These are phyloP conservation scores for Neotoma lepida DNA, from an alignment of 2,113 vertebrate species.

Conservation along the genomic window DNA sequence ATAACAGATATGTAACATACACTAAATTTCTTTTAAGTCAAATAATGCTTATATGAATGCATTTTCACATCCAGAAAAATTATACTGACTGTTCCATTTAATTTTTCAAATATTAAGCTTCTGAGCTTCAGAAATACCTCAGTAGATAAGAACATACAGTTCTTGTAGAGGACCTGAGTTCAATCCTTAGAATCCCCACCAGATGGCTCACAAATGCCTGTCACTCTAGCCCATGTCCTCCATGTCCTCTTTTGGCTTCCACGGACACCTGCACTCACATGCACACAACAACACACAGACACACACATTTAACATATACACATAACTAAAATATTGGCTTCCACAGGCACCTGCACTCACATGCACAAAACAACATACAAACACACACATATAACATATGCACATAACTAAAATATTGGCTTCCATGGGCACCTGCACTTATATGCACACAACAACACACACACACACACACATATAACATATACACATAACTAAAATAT, in stretches of 20 bases:
- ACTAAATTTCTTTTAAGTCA: conserved; percentile 59
- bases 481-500: no score
- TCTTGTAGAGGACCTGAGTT: background rate
- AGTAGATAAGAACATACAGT: background rate
- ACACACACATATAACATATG: background rate
- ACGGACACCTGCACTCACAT: background rate
- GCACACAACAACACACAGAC: background rate
- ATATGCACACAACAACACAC: no score
- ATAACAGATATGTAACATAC: conserved; percentile 22
- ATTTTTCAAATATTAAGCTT: conserved; percentile 50
- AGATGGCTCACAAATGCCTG: background rate
- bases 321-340: background rate
- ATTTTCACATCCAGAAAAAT: conserved; percentile 54
- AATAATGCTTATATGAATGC: conserved; percentile 49
- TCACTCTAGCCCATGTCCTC: background rate
- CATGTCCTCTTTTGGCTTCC: background rate
- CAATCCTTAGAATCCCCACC: background rate
- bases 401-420: background rate
- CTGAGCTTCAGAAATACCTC: background rate
- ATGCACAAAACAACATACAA: no score
- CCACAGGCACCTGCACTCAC: no score
- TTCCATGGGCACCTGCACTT: no score
- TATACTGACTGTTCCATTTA: conserved; percentile 35
- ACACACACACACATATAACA: no score
- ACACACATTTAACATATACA: background rate